Evolutionary conservation across 2,888 invertebrate species (phyloP), one percentile per base, ranked within the genome.

Genomic region (Digitonthophagus gazella): DNA sequence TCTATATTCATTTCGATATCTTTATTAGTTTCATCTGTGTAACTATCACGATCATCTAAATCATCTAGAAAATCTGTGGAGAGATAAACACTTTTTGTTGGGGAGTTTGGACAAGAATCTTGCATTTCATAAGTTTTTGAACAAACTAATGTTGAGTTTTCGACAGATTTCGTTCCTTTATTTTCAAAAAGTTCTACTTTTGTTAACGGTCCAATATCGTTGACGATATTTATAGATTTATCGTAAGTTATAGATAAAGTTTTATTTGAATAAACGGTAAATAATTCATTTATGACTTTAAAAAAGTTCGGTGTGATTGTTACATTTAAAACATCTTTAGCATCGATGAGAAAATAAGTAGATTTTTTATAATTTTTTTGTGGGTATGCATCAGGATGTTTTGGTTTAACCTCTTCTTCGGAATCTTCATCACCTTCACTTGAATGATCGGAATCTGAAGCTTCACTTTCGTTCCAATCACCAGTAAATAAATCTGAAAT

Each of bases 401-500:
- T 72, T 19, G 71, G 65, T 19, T 76, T 75, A 3, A 73, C 18
- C 15, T 77, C 74, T 72, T 81, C 80, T 64, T 81, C 80, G 71
- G 80, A 83, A 72, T 82, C 83, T 8, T 79, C 80, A 57, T 88
- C 89, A 73, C 61, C 80, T 57, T 88, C 89, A 73, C 88, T 89
- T 67, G 87, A 88, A 68, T 88, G 88, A 1, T 76, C 81, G 61
- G 78, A 79, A 64, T 82, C 82, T 67, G 82, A 83, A 22, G 79
- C 82, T 72, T 83, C 83, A 67, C 81, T 80, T 75, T 83, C 83
- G 69, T 83, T 83, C 83, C 83, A 83, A 71, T 83, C 83, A 73
- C 89, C 91, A 67, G 91, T 91, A 81, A 94, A 93, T 69, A 94
- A 82, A 83, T 92, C 91, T 14, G 90, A 89, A 72, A 92, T 90